Conservation (phyloP, 2,113 vertebrate genomes). For the Damaliscus lunatus region DNA sequence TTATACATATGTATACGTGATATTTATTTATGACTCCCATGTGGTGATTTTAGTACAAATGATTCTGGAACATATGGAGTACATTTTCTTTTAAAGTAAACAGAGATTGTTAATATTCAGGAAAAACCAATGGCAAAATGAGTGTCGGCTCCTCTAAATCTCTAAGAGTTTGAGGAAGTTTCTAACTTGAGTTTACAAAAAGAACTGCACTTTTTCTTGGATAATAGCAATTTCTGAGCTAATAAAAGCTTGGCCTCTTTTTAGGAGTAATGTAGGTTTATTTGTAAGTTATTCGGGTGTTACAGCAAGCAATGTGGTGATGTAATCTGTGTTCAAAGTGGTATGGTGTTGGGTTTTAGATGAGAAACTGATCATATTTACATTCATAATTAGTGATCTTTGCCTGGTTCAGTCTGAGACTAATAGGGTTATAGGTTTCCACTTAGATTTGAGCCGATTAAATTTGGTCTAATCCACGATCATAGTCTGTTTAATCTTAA, state of each 20-base stretch:
- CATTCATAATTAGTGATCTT: background rate
- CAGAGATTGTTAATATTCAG: slow-evolving; percentile 45
- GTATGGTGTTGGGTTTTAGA: background rate
- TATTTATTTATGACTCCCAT: slow-evolving; percentile 58
- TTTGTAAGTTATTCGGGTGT: background rate
- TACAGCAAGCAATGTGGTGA: background rate
- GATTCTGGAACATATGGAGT: slow-evolving; percentile 48
- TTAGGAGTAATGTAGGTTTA: background rate
- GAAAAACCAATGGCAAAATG: background rate
- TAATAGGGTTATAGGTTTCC: background rate
- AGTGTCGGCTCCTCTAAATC: background rate
- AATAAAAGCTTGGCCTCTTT: background rate
- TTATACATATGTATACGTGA: slow-evolving; percentile 23
- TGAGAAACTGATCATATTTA: background rate
- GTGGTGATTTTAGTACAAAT: slow-evolving; percentile 42
- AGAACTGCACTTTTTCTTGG: background rate
- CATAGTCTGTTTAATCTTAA: background rate
- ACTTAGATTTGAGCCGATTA: background rate
- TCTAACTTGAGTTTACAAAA: background rate
- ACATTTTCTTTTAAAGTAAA: slow-evolving; percentile 61
- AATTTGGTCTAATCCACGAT: background rate
- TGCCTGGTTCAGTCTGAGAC: background rate
- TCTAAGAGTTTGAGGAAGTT: slow-evolving; percentile 8
- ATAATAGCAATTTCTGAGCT: background rate
- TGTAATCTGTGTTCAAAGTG: background rate